Base-by-base conservation (phyloP, 2,888 invertebrate species). In the Rambutsinella grinnellia region DNA sequence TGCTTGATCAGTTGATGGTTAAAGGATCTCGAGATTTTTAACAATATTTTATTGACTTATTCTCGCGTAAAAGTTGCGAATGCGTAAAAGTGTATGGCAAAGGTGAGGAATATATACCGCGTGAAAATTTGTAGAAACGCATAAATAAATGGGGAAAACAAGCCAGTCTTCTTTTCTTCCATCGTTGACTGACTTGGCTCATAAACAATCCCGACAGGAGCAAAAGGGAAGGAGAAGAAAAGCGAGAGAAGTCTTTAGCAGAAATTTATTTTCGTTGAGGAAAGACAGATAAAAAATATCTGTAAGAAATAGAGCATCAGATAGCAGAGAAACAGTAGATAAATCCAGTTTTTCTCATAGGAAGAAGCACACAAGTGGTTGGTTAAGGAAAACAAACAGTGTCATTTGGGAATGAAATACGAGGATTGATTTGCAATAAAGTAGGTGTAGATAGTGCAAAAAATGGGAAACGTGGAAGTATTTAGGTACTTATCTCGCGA, bases 291-390 rank as follows among this genome's bases (percentile, higher is more conserved):
- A n/a, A n/a, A n/a, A n/a, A n/a, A n/a, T n/a, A n/a, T n/a, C n/a
- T n/a, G n/a, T n/a, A n/a, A n/a, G 46, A 66, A 66, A 67, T 74
- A n/a, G 74, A 74, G 62, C 67, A 74, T 74, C 74, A 58, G 71
- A 71, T 66, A 65, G 44, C 56, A 60, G 54, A 54, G 36, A 36
- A 36, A 13, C 17, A 54, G n/a, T n/a, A 54, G 23, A 54, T 8
- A 61, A 74, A 74, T 74, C 74, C 67, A 74, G 74, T 74, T 74
- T 74, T 67, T 71, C 54, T 17, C 53, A 28, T 44, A 36, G 19
- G 27, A 8, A 17, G 46, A 21, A 8, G 15, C 19, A 17, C 5
- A 54, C 8, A 8, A 21, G 17, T 54, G 6, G 54, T 8, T 15
- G 21, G 21, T 54, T 54, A 17, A 67, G 74, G 66, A 66, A 74